phyloP scores from a whole-genome alignment of 2,888 invertebrate genomes.

The Agrilus biguttatus region DNA sequence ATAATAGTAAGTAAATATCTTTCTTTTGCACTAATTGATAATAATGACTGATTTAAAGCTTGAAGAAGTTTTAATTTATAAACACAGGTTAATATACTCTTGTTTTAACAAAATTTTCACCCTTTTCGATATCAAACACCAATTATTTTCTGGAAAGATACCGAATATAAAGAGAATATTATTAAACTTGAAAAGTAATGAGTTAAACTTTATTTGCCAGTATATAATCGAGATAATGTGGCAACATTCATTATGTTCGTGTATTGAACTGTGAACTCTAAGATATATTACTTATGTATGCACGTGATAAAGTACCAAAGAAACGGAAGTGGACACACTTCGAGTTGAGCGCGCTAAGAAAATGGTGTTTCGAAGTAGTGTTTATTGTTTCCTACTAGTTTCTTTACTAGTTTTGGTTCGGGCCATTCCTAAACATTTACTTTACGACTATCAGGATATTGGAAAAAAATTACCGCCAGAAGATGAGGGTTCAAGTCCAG shows the following conservation, averaged over 20 bases:
- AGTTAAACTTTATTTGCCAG: no score
- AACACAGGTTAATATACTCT: no score
- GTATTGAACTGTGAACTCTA: constrained; percentile 19
- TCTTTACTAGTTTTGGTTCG: constrained; percentile 2
- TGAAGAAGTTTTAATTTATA: no score
- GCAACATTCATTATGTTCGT: constrained; percentile 12
- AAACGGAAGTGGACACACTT: constrained; percentile 6
- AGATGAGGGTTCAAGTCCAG: constrained; percentile 50
- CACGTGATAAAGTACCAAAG: constrained; percentile 8
- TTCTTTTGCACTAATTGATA: no score
- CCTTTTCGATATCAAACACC: no score
- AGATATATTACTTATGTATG: constrained; percentile 7
- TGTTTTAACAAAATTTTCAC: no score
- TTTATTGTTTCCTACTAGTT: no score
- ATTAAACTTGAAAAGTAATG: no score
- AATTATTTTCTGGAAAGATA: no score
- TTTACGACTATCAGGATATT: constrained; percentile 44
- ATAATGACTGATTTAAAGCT: no score
- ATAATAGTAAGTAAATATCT: no score
- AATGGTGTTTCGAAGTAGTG: constrained; percentile 13
- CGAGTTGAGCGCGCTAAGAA: constrained; percentile 3
- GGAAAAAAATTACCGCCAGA: constrained; percentile 40
- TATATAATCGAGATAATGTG: constrained; percentile 10
- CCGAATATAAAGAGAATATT: no score
- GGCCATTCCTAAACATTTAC: constrained; percentile 35